Evolutionary conservation across 2,888 invertebrate genomes (phyloP), one percentile per base, ranked within the genome.

Genomic region (Caenorhabditis japonica): DNA sequence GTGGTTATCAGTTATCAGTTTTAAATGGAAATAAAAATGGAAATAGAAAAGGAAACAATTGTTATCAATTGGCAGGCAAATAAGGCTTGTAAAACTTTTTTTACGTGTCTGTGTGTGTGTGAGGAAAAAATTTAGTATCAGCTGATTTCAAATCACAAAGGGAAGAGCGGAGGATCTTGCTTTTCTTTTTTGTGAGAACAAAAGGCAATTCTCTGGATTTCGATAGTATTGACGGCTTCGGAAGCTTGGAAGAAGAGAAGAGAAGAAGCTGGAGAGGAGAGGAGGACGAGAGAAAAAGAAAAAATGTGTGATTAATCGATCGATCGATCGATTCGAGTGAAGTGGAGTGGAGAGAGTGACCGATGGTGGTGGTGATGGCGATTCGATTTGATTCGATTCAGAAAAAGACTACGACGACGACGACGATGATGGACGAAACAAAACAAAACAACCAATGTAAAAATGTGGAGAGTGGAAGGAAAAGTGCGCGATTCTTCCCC

Each of bases 401-500:
- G n/a, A n/a, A n/a, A n/a, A n/a, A n/a, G n/a, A n/a, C n/a, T n/a
- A n/a, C n/a, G n/a, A n/a, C n/a, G n/a, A n/a, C n/a, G n/a, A n/a
- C n/a, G n/a, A n/a, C n/a, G n/a, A n/a, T n/a, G n/a, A n/a, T n/a
- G n/a, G n/a, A n/a, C n/a, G n/a, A n/a, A n/a, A n/a, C n/a, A 72
- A 72, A 64, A 64, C 62, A 55, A 64, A 59, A n/a, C n/a, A 30
- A 30, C 30, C 30, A 30, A 30, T 30, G 58, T 56, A 62, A 58
- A 58, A 61, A 60, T 55, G 70, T 51, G 61, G 61, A 53, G 60
- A n/a, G n/a, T n/a, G n/a, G n/a, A 52, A 47, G 59, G 64, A 53
- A 64, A 53, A 62, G 64, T 62, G 51, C 64, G 59, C 59, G 60
- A 72, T 55, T n/a, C n/a, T n/a, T n/a, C n/a, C n/a, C n/a, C n/a